phyloP scores from a whole-genome alignment of 1,140 invertebrate genomes.

The Phthorimaea operculella region DNA sequence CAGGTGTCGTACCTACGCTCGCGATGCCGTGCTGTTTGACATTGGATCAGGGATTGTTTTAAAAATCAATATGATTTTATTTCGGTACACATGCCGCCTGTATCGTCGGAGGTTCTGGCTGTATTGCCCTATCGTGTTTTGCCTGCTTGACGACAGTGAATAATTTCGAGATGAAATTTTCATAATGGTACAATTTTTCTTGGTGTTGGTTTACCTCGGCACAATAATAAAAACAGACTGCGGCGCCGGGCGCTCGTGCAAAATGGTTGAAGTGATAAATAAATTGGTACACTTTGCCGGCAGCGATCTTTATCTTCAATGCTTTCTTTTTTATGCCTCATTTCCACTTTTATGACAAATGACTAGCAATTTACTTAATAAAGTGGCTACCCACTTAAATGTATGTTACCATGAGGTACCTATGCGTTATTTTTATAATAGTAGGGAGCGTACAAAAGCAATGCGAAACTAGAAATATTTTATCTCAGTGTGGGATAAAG shows the following conservation, averaged over 20 bases:
- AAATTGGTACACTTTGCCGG: background rate
- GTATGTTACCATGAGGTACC: too few species aligned
- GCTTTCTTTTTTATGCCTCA: too few species aligned
- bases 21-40: constrained; percentile 18
- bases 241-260: background rate
- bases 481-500: too few species aligned
- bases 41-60: constrained; percentile 26
- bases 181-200: background rate
- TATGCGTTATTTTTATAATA: too few species aligned
- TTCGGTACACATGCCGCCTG: background rate
- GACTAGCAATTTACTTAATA: too few species aligned
- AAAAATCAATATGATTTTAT: constrained; percentile 24
- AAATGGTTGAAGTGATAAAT: constrained; percentile 4
- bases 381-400: too few species aligned
- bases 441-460: too few species aligned
- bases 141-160: background rate
- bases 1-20: constrained; percentile 32
- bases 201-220: background rate
- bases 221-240: background rate
- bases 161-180: background rate
- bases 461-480: too few species aligned
- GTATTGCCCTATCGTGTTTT: background rate
- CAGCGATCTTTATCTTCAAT: background rate
- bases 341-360: too few species aligned
- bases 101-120: background rate